Conservation (phyloP, 1,140 invertebrate species). For the Lepidotrigona ventralis region DNA sequence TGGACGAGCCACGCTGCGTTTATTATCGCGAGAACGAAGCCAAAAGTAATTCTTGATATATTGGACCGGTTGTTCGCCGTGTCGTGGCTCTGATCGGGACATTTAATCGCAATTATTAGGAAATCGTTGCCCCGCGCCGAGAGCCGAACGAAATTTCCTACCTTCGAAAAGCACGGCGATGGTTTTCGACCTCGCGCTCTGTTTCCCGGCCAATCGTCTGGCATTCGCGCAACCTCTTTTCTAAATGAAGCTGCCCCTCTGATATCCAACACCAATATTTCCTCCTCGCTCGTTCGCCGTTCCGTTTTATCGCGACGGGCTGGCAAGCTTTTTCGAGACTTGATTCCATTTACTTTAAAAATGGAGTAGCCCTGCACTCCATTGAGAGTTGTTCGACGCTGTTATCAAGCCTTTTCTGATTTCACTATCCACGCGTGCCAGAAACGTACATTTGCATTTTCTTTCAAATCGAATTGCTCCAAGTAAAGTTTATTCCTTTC, state of each 20-base stretch:
- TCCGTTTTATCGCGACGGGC: neutral
- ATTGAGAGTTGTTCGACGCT: neutral
- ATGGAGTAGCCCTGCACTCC: neutral
- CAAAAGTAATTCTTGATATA: slow-evolving; percentile 63
- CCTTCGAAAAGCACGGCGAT: neutral
- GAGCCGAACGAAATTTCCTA: neutral
- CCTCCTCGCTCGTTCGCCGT: too few species aligned
- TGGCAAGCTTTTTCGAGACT: neutral
- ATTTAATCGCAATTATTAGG: slow-evolving; percentile 58
- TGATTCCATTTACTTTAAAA: neutral
- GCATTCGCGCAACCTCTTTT: neutral
- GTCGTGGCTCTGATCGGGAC: slow-evolving; percentile 24
- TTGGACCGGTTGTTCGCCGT: slow-evolving; percentile 21
- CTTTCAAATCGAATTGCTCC: too few species aligned
- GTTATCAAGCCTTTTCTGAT: neutral
- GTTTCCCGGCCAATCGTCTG: neutral
- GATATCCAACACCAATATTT: neutral
- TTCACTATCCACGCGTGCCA: too few species aligned
- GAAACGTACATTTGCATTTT: too few species aligned
- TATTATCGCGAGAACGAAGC: slow-evolving; percentile 56
- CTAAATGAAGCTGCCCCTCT: neutral
- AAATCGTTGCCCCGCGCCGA: neutral
- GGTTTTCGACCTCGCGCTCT: neutral
- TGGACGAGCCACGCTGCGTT: slow-evolving; percentile 59
- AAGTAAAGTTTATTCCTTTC: too few species aligned